Evolutionary conservation across 2,113 vertebrate genomes (phyloP), one percentile per base, ranked within the genome.

Genomic region (Psettodes erumei): DNA sequence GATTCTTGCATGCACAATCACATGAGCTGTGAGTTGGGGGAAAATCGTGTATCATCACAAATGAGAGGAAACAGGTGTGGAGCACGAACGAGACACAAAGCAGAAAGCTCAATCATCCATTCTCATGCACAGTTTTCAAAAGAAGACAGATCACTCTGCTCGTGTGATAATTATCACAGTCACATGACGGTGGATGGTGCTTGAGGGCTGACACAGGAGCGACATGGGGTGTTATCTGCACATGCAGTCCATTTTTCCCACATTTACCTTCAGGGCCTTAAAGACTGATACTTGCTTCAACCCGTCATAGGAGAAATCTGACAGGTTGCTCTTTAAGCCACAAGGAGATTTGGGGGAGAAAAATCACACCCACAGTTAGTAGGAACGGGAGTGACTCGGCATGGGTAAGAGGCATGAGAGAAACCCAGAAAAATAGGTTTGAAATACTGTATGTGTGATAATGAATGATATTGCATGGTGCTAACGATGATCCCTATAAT

Each of bases 181-280:
- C 58, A 86, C 73, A 64, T 75, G 65, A 73, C 7, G 13, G 0
- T 66, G 71, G 58, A 70, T 27, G 81, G 67, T 75, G 77, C 54
- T 69, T 19, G 32, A 60, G 50, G 40, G 27, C 71, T 40, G 54
- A 64, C 76, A 73, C 66, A 66, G 68, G 80, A 64, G 73, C 62
- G 27, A 62, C 55, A 79, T 48, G 45, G 58, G 74, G 71, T 69
- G 81, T 72, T 65, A 79, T 75, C 38, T 66, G 71, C 61, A 18
- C 86, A 80, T 82, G 88, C 90, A 81, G 35, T 66, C 78, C 75
- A 50, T 84, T 67, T 21, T 81, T 86, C 87, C 93, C 85, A 89
- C 88, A 82, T 97, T n/a, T 99, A 99, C 98, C 98, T 99, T 99
- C 55, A 96, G 92, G 84, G 94, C 95, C 95, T 97, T 98, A 95